Base-by-base conservation (phyloP, 2,797 vertebrate genomes). In the Loriculus beryllinus region DNA sequence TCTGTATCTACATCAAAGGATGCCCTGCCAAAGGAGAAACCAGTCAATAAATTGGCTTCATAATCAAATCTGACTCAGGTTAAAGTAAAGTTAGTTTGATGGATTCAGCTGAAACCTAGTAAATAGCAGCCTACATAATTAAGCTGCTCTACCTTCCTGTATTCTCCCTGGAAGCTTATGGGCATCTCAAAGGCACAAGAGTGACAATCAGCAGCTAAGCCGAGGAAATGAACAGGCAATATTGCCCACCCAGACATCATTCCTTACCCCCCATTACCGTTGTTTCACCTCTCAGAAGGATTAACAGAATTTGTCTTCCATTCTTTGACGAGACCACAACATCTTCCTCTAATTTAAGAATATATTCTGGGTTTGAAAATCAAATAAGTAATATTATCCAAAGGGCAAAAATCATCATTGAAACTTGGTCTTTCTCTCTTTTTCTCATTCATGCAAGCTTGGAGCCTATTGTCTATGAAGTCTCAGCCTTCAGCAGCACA, bases 31-130 rank as follows among this genome's bases (percentile, higher is more conserved):
- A 97, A 96, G 83, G 88, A 95, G 93, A 92, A 96, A 93, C 94
- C 76, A 70, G 93, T 97, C 96, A 83, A 97, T 98, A 98, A 98
- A 98, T 96, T 97, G 97, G 95, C 94, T 96, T 97, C 96, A 90
- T 97, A 98, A 98, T 97, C 97, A 97, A 97, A 98, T 97, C 94
- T 95, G 96, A 96, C 96, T 98, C 96, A 93, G 96, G 97, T 97
- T 98, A 98, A 97, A 97, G 97, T 65, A 96, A 97, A 97, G 95
- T 96, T 97, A 96, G 94, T 97, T 97, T 97, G 97, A 98, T 94
- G 90, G 97, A 98, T 98, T 97, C 96, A 71, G 88, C 96, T 95
- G 94, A 97, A 96, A 96, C 96, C 96, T 84, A 92, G 97, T 97
- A 97, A 98, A 97, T 96, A 97, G 94, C 94, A 96, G 92, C 74